Conservation (phyloP, 2,888 invertebrate genomes). For the Tridacna crocea region DNA sequence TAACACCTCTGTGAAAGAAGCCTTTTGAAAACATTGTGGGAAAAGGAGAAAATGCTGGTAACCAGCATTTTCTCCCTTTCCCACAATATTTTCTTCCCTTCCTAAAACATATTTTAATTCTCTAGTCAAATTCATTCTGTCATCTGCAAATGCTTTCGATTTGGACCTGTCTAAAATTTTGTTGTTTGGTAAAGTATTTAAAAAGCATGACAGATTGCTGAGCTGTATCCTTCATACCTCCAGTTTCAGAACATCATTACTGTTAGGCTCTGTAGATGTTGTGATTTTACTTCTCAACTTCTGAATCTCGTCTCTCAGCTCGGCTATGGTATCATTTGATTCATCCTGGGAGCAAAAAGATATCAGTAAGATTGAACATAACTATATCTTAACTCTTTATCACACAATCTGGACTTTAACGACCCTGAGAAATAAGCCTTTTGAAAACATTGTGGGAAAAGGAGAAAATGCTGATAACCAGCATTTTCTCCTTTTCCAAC, state of each 20-base stretch:
- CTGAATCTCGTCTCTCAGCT: conserved; percentile 79
- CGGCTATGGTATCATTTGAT: conserved; percentile 76
- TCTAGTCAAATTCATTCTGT: too few species aligned
- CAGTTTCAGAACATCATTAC: conserved; percentile 79
- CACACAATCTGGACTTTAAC: neutral
- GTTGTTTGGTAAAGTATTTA: too few species aligned
- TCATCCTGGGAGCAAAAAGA: conserved; percentile 72
- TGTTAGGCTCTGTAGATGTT: conserved; percentile 72
- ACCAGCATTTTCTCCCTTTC: too few species aligned
- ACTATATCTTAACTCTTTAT: neutral
- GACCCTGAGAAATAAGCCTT: neutral
- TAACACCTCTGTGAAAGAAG: too few species aligned
- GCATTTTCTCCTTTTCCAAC: neutral
- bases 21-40: too few species aligned
- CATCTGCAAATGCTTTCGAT: too few species aligned
- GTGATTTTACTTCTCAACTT: conserved; percentile 78
- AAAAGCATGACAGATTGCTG: too few species aligned
- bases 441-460: neutral
- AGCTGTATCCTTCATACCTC: conserved; percentile 66
- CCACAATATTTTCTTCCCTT: too few species aligned
- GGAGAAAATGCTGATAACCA: neutral
- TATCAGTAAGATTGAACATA: neutral
- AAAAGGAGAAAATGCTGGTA: too few species aligned
- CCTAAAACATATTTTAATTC: too few species aligned
- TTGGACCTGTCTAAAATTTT: too few species aligned